These are phyloP conservation scores for Dyspetes luteomarginatus DNA, from an alignment of 2,888 invertebrate species.

Conservation along the genomic window DNA sequence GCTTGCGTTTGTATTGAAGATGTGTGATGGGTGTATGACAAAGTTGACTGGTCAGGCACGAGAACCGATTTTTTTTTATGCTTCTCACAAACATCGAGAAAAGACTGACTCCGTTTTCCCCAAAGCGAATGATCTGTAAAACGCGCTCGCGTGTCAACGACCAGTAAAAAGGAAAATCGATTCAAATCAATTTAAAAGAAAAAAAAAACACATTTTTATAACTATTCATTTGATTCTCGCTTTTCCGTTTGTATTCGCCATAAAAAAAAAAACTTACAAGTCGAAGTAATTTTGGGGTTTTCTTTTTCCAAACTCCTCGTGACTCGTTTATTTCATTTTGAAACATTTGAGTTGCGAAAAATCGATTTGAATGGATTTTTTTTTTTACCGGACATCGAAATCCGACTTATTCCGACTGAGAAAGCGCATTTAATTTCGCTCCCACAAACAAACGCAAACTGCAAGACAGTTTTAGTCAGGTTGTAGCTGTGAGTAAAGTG, in stretches of 20 bases:
- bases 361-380: not conserved
- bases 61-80: slow-evolving; percentile 30
- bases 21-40: slow-evolving; percentile 73
- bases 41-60: slow-evolving; percentile 61
- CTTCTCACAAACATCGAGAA: slow-evolving; percentile 2
- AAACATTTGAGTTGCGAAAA: not conserved
- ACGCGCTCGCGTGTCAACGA: not conserved
- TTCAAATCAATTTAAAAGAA: not conserved
- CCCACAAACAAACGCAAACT: not conserved
- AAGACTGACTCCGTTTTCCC: slow-evolving; percentile 28
- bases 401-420: not conserved
- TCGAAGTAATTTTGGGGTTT: too few relatives aligned
- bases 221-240: not conserved
- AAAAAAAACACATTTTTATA: not conserved
- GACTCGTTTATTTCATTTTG: not conserved
- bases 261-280: too few relatives aligned
- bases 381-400: not conserved
- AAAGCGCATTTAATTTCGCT: not conserved
- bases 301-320: too few relatives aligned
- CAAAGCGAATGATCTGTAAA: not conserved
- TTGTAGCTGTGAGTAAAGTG: slow-evolving; percentile 47
- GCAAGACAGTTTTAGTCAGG: slow-evolving; percentile 39
- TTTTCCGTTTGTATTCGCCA: too few relatives aligned
- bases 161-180: not conserved
- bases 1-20: slow-evolving; percentile 63